Percentiles rank a stretch among this genome's conserved stretches.
phyloP scores from a whole-genome alignment of 1,140 invertebrate genomes.

The Cydia strobilella region DNA sequence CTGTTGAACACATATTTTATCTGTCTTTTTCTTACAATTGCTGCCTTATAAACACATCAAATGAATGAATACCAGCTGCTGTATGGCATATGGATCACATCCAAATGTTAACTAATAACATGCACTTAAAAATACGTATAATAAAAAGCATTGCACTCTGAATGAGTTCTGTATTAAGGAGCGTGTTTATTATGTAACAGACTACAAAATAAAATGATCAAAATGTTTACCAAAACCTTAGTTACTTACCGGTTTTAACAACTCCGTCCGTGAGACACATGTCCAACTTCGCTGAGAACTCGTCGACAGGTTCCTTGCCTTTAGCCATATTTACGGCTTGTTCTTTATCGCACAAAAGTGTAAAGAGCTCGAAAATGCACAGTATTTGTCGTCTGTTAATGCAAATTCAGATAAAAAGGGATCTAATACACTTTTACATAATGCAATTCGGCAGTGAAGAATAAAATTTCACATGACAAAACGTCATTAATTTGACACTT shows the following conservation, averaged over 20 bases:
- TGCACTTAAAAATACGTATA: not conserved
- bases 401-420: constrained; percentile 22
- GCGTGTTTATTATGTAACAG: constrained; percentile 32
- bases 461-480: constrained; percentile 38
- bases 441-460: constrained; percentile 48
- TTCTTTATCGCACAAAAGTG: constrained; percentile 2
- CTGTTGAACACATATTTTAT: too few species aligned
- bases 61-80: not conserved
- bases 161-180: not conserved
- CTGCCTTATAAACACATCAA: not conserved
- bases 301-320: constrained; percentile 76
- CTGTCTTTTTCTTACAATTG: not conserved
- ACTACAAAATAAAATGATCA: not conserved
- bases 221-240: not conserved
- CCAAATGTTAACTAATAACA: not conserved
- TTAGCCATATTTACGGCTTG: constrained; percentile 53
- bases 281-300: constrained; percentile 81
- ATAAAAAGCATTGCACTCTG: not conserved
- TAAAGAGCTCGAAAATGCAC: constrained; percentile 11
- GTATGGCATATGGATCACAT: not conserved
- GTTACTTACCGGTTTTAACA: constrained; percentile 82
- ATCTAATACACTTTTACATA: constrained; percentile 62
- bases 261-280: constrained; percentile 82
- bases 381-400: not conserved
- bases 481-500: constrained; percentile 33